These are phyloP conservation scores for Ephialtes manifestator DNA, from an alignment of 2,888 invertebrate genomes.

Conservation along the genomic window DNA sequence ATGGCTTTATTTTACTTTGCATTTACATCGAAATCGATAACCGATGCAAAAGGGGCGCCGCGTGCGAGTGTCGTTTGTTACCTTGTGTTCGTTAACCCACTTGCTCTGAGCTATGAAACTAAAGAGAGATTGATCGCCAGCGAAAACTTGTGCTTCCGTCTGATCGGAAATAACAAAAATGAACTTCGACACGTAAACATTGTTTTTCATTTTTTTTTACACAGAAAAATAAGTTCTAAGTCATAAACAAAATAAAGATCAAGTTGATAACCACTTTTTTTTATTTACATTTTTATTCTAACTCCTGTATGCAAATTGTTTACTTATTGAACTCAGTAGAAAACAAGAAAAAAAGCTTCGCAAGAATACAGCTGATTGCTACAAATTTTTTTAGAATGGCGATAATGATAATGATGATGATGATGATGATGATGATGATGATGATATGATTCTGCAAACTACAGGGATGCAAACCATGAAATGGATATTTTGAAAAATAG, in stretches of 20 bases:
- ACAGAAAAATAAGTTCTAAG: too few species aligned
- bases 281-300: not conserved
- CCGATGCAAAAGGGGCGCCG: slow-evolving; percentile 18
- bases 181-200: not conserved
- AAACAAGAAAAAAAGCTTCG: too few species aligned
- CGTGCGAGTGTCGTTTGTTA: slow-evolving; percentile 28
- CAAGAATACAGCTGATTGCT: too few species aligned
- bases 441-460: too few species aligned
- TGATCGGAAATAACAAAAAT: not conserved
- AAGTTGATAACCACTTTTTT: not conserved
- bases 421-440: too few species aligned
- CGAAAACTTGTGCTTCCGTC: slow-evolving; percentile 2
- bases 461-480: too few species aligned
- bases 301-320: too few species aligned
- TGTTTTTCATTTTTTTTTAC: not conserved
- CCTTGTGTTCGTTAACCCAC: slow-evolving; percentile 20
- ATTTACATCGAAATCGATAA: slow-evolving; percentile 34
- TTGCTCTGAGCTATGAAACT: slow-evolving; percentile 19
- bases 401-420: too few species aligned
- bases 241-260: not conserved
- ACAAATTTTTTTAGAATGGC: too few species aligned
- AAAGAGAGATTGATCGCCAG: slow-evolving; percentile 7
- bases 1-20: slow-evolving; percentile 27
- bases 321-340: too few species aligned
- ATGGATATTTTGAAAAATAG: too few species aligned